Conservation (phyloP, 2,113 vertebrate genomes). For the Sinocyclocheilus grahami region DNA sequence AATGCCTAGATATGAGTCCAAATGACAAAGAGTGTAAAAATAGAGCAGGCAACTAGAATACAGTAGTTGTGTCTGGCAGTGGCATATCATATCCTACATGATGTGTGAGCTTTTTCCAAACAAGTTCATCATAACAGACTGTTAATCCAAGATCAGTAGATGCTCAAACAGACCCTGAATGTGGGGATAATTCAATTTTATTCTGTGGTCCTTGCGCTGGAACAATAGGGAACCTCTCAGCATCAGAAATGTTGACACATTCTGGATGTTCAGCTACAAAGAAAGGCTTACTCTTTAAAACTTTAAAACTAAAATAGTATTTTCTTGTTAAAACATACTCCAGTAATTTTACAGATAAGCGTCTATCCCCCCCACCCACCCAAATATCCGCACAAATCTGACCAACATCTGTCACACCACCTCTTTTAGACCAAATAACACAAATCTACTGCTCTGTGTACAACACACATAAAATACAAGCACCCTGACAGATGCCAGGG, state of each 20-base stretch:
- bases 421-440: slow-evolving; percentile 45
- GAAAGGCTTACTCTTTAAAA: background rate
- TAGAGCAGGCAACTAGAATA: background rate
- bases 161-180: background rate
- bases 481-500: slow-evolving; percentile 20
- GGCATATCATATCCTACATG: background rate
- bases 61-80: background rate
- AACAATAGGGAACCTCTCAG: background rate
- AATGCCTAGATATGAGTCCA: background rate
- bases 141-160: slow-evolving; percentile 11
- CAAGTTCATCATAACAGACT: slow-evolving; percentile 2
- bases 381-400: slow-evolving; percentile 57
- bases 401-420: slow-evolving; percentile 56
- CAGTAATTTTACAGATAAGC: no score
- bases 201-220: background rate
- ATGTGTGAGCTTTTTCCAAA: slow-evolving; percentile 4
- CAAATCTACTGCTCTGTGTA: slow-evolving; percentile 27
- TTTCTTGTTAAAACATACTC: no score
- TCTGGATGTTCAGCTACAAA: background rate
- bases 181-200: background rate
- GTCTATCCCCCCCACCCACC: slow-evolving; percentile 2
- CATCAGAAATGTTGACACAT: background rate
- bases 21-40: background rate
- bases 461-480: slow-evolving; percentile 26
- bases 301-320: background rate